phyloP scores from a whole-genome alignment of 2,888 invertebrate genomes.

The Ptychoptera contaminata region DNA sequence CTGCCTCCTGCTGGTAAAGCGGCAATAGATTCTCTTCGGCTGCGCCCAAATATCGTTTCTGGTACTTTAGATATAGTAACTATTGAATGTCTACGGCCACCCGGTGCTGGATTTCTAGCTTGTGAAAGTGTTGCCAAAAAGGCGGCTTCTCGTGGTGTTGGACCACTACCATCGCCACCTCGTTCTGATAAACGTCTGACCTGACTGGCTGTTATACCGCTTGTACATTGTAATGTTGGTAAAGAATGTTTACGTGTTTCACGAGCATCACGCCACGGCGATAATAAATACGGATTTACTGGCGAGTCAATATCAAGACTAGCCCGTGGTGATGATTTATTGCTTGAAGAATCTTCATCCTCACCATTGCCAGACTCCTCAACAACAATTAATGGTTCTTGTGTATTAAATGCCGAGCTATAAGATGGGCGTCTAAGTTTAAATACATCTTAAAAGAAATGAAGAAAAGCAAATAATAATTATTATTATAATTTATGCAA shows the following conservation, averaged over 20 bases:
- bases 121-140: conserved; percentile 69
- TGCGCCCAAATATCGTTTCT: conserved; percentile 56
- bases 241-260: conserved; percentile 67
- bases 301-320: conserved; percentile 64
- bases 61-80: conserved; percentile 76
- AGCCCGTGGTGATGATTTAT: conserved; percentile 38
- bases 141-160: conserved; percentile 63
- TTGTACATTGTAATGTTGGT: conserved; percentile 70
- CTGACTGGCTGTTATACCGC: conserved; percentile 76
- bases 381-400: conserved; percentile 68
- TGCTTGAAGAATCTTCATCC: conserved; percentile 38
- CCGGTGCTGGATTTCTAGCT: conserved; percentile 44
- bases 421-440: conserved; percentile 53
- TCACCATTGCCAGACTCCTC: conserved; percentile 57
- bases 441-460: conserved; percentile 22
- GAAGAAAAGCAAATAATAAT: conserved; percentile 1
- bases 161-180: conserved; percentile 55
- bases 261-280: conserved; percentile 61
- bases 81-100: conserved; percentile 70
- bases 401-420: conserved; percentile 29
- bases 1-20: conserved; percentile 45
- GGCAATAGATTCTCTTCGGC: conserved; percentile 66
- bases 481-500: neutral
- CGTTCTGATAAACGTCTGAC: conserved; percentile 68
- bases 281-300: conserved; percentile 63